Evolutionary conservation across 2,797 vertebrate species (phyloP).

Genomic region (Pristis pectinata): DNA sequence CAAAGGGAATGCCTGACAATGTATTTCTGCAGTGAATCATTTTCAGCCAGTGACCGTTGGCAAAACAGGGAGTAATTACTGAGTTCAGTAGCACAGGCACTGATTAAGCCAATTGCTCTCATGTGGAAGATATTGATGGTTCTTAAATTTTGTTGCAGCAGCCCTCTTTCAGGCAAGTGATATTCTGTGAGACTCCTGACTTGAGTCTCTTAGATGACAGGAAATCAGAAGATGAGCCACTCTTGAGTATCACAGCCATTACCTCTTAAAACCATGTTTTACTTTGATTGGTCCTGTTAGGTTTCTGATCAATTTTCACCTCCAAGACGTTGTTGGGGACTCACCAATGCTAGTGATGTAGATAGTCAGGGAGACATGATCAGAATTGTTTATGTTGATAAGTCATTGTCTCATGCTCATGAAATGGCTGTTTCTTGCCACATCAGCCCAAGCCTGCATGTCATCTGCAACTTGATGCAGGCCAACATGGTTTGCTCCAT

Average conservation of each 20-base stretch:
- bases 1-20: neutral
- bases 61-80: neutral
- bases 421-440: neutral
- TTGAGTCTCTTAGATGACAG: neutral
- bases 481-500: neutral
- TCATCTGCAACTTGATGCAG: neutral
- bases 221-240: neutral
- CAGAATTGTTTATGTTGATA: neutral
- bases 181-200: neutral
- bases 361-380: neutral
- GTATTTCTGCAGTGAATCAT: neutral
- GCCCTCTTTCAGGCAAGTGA: neutral
- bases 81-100: neutral
- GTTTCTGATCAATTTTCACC: neutral
- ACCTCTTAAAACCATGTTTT: neutral
- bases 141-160: neutral
- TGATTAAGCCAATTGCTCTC: neutral
- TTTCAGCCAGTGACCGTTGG: neutral
- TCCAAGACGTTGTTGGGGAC: neutral
- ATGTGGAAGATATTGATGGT: neutral
- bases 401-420: neutral
- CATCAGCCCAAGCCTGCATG: neutral
- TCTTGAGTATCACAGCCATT: neutral
- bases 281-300: neutral
- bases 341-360: neutral